A percentile compares a stretch with the other conserved stretches of the same genome.
Conservation (phyloP, 92 coral and sea anemone species). For the Porites cylindrica region DNA sequence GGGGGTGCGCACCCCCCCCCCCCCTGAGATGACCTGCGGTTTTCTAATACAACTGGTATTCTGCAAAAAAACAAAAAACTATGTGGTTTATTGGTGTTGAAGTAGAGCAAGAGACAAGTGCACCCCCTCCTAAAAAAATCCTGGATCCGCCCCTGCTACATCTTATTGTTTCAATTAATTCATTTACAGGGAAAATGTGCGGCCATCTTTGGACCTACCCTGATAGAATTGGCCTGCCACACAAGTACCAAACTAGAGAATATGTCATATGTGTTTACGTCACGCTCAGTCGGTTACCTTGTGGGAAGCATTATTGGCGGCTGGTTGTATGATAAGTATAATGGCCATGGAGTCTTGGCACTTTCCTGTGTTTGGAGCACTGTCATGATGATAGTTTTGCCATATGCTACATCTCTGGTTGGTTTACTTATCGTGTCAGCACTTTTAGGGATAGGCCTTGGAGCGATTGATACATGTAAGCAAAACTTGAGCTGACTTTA, state of each 20-base stretch:
- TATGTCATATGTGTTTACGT: slow-evolving; percentile 89
- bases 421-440: slow-evolving; percentile 69
- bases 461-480: slow-evolving; percentile 93
- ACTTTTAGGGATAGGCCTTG: slow-evolving; percentile 70
- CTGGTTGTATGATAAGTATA: slow-evolving; percentile 91
- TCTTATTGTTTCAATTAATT: too few relatives aligned
- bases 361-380: slow-evolving; percentile 76
- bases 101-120: too few relatives aligned
- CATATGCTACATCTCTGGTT: slow-evolving; percentile 69
- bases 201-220: slow-evolving; percentile 90
- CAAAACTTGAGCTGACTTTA: neutral
- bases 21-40: too few relatives aligned
- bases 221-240: slow-evolving; percentile 82
- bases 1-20: too few relatives aligned
- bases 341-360: slow-evolving; percentile 79
- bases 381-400: slow-evolving; percentile 74
- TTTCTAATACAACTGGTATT: too few relatives aligned
- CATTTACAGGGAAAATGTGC: slow-evolving; percentile 69
- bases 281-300: slow-evolving; percentile 90
- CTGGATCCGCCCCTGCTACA: too few relatives aligned
- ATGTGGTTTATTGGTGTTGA: too few relatives aligned
- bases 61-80: too few relatives aligned
- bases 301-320: slow-evolving; percentile 93
- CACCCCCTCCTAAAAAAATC: too few relatives aligned
- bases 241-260: slow-evolving; percentile 65